Percentiles rank a stretch among this genome's conserved stretches.
Evolutionary conservation across 2,888 invertebrate species (phyloP).

Genomic region (Erebia aethiops): DNA sequence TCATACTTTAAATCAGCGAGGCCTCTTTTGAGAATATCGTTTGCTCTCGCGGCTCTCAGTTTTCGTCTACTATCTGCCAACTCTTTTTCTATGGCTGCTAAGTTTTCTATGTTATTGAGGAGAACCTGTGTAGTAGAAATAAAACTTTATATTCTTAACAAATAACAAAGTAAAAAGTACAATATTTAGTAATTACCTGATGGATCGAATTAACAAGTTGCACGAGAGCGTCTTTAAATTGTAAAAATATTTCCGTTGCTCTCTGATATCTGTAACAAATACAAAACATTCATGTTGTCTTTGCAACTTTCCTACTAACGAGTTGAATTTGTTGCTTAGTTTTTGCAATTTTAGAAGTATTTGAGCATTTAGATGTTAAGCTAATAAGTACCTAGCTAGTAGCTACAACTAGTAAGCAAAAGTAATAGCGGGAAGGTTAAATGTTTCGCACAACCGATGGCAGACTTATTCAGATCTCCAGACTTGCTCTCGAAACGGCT

Average conservation of each 20-base stretch:
- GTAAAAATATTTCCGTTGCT: conserved; percentile 68
- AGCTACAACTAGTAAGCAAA: too few relatives aligned
- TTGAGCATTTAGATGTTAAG: too few relatives aligned
- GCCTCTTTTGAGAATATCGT: conserved; percentile 66
- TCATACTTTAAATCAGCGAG: conserved; percentile 68
- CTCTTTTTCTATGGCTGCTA: conserved; percentile 68
- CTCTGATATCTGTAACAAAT: conserved; percentile 59
- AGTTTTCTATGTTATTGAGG: conserved; percentile 69
- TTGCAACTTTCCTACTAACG: too few relatives aligned
- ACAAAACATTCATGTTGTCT: background rate
- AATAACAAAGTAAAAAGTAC: background rate
- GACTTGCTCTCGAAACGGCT: too few relatives aligned
- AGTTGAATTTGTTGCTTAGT: too few relatives aligned
- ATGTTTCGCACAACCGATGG: too few relatives aligned
- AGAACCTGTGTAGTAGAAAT: conserved; percentile 56
- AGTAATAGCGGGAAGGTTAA: too few relatives aligned
- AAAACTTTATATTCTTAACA: background rate
- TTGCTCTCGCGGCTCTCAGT: conserved; percentile 64
- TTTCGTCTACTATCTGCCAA: conserved; percentile 60
- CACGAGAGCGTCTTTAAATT: conserved; percentile 69
- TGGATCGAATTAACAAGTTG: conserved; percentile 72
- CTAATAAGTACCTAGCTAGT: too few relatives aligned
- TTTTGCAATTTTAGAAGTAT: too few relatives aligned
- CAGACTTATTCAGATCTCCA: too few relatives aligned
- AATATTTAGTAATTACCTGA: conserved; percentile 53